A percentile compares a stretch with the other conserved stretches of the same genome.
These are phyloP conservation scores for Choristoneura rosaceana DNA, from an alignment of 2,888 invertebrate species.

Conservation along the genomic window DNA sequence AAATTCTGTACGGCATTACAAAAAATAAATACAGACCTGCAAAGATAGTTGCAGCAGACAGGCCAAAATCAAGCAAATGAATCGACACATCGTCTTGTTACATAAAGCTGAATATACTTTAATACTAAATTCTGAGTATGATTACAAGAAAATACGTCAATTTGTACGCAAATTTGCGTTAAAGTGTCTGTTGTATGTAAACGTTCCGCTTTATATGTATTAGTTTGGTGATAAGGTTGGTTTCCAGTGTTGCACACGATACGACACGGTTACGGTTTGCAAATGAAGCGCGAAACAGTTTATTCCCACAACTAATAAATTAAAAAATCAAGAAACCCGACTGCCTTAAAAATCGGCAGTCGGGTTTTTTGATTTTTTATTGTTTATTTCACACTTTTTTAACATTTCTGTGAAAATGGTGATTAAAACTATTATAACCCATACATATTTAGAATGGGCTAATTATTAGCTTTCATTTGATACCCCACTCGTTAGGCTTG, in stretches of 20 bases:
- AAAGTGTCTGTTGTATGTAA: not conserved
- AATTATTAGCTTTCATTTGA: too few species aligned
- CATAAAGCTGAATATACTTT: not conserved
- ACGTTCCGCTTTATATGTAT: slow-evolving; percentile 26
- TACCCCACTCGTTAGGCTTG: too few species aligned
- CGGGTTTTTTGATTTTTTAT: too few species aligned
- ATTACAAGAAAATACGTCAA: not conserved
- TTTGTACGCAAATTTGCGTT: not conserved
- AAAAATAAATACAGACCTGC: slow-evolving; percentile 26
- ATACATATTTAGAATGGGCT: too few species aligned
- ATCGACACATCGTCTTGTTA: slow-evolving; percentile 11
- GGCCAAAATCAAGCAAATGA: slow-evolving; percentile 14
- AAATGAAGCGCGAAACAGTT: too few species aligned
- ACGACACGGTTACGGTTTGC: not conserved
- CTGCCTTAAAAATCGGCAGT: too few species aligned
- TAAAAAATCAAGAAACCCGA: too few species aligned
- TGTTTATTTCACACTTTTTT: too few species aligned
- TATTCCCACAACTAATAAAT: too few species aligned
- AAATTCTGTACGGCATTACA: not conserved
- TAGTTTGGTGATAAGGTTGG: slow-evolving; percentile 10
- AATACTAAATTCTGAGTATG: not conserved
- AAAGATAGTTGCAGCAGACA: slow-evolving; percentile 28
- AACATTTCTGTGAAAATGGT: too few species aligned
- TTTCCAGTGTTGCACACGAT: slow-evolving; percentile 11
- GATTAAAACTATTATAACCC: too few species aligned